Percentiles rank a stretch among this genome's conserved stretches.
Evolutionary conservation across 2,113 vertebrate species (phyloP).

Genomic region (Danio rerio): DNA sequence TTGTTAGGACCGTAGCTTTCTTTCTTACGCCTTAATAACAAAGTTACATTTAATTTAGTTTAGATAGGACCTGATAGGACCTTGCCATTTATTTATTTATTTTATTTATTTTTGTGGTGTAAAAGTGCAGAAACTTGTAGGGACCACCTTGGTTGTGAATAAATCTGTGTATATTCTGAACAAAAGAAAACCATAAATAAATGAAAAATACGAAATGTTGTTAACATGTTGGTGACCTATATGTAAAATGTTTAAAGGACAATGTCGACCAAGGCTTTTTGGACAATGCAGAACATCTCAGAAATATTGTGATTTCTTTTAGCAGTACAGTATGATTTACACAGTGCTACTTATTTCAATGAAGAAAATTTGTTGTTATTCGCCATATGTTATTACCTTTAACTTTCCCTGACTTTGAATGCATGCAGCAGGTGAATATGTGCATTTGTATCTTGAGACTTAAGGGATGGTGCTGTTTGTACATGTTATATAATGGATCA

Average conservation of each 20-base stretch:
- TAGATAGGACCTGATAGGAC: too few species aligned
- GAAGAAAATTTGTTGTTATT: background rate
- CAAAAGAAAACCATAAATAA: background rate
- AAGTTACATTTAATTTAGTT: too few species aligned
- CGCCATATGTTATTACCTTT: background rate
- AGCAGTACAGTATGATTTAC: background rate
- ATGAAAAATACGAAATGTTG: background rate
- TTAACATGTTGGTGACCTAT: background rate
- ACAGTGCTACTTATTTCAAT: background rate
- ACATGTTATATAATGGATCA: background rate
- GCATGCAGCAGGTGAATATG: background rate
- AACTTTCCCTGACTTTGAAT: background rate
- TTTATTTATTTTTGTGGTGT: background rate
- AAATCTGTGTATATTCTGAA: slow-evolving; percentile 3
- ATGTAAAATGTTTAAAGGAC: background rate
- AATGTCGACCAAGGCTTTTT: too few species aligned
- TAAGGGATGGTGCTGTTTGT: background rate
- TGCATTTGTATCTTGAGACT: background rate
- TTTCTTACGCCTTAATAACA: too few species aligned
- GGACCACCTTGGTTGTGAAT: slow-evolving; percentile 5
- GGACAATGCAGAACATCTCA: too few species aligned
- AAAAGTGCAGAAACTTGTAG: background rate
- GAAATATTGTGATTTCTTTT: background rate
- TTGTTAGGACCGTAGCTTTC: too few species aligned
- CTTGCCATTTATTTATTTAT: too few species aligned